These are phyloP conservation scores for Pseudonaja textilis DNA, from an alignment of 2,113 vertebrate genomes.

Conservation along the genomic window DNA sequence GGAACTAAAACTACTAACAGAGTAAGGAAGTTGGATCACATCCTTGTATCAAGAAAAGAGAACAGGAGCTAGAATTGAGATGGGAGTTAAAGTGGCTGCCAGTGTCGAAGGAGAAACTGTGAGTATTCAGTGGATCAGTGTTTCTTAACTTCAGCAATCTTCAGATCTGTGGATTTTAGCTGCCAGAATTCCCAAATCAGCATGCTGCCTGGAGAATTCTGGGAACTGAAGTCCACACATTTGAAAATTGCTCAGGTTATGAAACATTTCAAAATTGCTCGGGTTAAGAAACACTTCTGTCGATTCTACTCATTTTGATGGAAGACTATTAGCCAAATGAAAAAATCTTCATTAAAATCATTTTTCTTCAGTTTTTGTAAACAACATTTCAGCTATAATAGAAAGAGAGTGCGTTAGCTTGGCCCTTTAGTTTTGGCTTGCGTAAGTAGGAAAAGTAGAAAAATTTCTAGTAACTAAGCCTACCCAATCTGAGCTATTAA, in stretches of 20 bases:
- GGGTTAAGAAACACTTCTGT: neutral
- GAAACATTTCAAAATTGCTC: neutral
- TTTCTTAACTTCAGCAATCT: neutral
- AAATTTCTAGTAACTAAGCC: neutral
- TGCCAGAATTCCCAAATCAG: neutral
- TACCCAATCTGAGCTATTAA: neutral
- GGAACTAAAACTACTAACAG: constrained; percentile 42
- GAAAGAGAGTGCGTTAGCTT: neutral
- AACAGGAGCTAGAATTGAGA: neutral
- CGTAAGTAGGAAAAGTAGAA: neutral
- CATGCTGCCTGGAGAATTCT: neutral
- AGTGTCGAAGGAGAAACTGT: too few relatives aligned
- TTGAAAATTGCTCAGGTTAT: neutral
- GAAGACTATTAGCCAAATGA: neutral
- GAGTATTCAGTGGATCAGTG: neutral
- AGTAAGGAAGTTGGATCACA: neutral
- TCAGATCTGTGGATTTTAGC: neutral
- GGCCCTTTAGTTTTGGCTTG: neutral
- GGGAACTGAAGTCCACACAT: neutral
- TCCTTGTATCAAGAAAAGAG: neutral
- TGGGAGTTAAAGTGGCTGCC: neutral
- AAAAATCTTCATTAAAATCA: neutral
- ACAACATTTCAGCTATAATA: neutral
- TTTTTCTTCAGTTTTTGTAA: neutral
- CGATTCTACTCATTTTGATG: neutral